Percentiles rank a stretch among this genome's conserved stretches.
phyloP scores from a whole-genome alignment of 2,797 vertebrate species.

The Halcyon leucocephala region DNA sequence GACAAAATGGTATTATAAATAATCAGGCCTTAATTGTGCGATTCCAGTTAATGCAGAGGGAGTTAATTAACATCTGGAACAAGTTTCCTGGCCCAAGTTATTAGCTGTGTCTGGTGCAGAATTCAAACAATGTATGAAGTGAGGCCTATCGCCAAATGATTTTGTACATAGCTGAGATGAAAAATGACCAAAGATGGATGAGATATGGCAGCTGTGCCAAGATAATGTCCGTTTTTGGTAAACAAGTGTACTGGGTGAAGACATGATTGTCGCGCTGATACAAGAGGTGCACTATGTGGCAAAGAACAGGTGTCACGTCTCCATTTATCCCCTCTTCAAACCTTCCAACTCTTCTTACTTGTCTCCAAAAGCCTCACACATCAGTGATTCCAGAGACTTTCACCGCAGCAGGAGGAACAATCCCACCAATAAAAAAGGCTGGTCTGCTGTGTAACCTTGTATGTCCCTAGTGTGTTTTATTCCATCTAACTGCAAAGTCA shows the following conservation, averaged over 20 bases:
- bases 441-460: background rate
- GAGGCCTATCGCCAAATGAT: background rate
- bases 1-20: constrained; percentile 43
- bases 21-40: constrained; percentile 32
- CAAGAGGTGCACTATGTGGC: background rate
- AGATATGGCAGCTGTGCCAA: background rate
- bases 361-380: background rate
- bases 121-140: constrained; percentile 13
- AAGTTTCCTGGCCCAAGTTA: constrained; percentile 22
- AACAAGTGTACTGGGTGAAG: background rate
- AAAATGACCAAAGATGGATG: background rate
- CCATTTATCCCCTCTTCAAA: background rate
- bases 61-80: constrained; percentile 65
- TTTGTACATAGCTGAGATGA: constrained; percentile 3
- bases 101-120: constrained; percentile 46
- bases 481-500: background rate
- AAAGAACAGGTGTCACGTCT: background rate
- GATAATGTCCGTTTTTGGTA: background rate
- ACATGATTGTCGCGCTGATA: accelerated
- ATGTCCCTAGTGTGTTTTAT: background rate
- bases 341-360: background rate
- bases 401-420: background rate
- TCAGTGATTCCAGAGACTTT: background rate
- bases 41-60: constrained; percentile 41
- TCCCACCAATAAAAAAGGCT: background rate